A percentile compares a stretch with the other conserved stretches of the same genome.
These are phyloP conservation scores for Chalcosyrphus nemorum DNA, from an alignment of 2,888 invertebrate species.

Conservation along the genomic window DNA sequence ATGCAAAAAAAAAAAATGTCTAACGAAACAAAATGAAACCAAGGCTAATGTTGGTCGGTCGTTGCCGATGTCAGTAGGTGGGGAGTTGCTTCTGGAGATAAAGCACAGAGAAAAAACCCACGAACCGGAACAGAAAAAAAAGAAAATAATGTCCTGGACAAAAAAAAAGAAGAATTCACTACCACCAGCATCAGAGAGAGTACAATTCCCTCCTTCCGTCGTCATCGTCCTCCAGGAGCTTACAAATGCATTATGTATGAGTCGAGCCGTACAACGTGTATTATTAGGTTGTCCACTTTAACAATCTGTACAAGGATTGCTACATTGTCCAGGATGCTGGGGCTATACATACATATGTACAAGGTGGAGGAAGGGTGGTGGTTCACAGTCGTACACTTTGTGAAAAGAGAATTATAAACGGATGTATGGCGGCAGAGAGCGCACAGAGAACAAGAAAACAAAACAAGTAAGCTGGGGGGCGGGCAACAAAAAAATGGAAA, in stretches of 20 bases:
- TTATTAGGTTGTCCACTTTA: constrained; percentile 74
- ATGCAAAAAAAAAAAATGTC: constrained; percentile 33
- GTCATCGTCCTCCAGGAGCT: constrained; percentile 57
- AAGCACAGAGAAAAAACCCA: constrained; percentile 10
- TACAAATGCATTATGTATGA: constrained; percentile 73
- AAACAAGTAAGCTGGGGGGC: constrained; percentile 57
- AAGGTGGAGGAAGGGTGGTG: too few species aligned
- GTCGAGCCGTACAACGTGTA: constrained; percentile 71
- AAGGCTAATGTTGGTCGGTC: constrained; percentile 72
- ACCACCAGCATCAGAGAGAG: constrained; percentile 25
- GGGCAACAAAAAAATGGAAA: constrained; percentile 1
- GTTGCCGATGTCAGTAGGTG: constrained; percentile 31
- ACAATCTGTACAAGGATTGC: constrained; percentile 71
- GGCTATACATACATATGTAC: background rate
- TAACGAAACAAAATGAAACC: constrained; percentile 62
- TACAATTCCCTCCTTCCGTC: background rate
- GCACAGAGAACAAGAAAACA: constrained; percentile 56
- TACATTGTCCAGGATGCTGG: constrained; percentile 64
- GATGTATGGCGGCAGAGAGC: constrained; percentile 59
- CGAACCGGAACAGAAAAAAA: constrained; percentile 52
- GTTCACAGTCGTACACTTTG: constrained; percentile 51
- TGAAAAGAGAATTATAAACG: constrained; percentile 72
- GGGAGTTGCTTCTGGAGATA: constrained; percentile 16
- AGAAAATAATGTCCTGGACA: constrained; percentile 67
- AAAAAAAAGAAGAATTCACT: constrained; percentile 47